Conservation (phyloP, 2,888 invertebrate genomes). For the Drosophila cracens region DNA sequence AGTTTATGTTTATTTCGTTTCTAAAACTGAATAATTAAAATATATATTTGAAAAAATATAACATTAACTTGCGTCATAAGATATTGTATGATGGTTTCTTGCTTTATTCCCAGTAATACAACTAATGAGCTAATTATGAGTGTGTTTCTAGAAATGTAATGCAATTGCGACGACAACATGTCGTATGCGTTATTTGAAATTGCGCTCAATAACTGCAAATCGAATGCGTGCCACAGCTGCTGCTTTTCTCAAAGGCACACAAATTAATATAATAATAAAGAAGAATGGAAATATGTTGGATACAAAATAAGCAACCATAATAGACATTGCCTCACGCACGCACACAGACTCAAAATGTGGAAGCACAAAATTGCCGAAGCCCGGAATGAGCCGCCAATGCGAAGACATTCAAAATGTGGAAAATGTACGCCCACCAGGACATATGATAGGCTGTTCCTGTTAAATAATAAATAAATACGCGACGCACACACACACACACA, state of each 20-base stretch:
- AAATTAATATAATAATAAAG: conserved; percentile 40
- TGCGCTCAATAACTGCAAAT: conserved; percentile 43
- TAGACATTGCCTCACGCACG: conserved; percentile 18
- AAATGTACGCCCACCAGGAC: conserved; percentile 59
- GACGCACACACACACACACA: conserved; percentile 31
- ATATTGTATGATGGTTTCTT: not conserved
- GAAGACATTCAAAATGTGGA: conserved; percentile 66
- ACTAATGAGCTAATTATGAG: not conserved
- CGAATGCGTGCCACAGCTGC: conserved; percentile 60
- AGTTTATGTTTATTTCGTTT: not conserved
- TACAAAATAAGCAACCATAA: conserved; percentile 18
- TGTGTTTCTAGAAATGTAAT: conserved; percentile 1
- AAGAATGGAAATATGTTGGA: conserved; percentile 15
- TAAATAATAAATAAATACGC: conserved; percentile 70
- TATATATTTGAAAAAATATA: not conserved
- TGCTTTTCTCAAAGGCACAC: conserved; percentile 31
- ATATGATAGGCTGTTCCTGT: conserved; percentile 67
- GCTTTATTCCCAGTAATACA: not conserved
- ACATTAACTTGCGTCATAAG: not conserved
- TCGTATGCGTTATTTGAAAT: conserved; percentile 40
- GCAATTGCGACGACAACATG: conserved; percentile 1
- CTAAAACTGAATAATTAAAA: not conserved
- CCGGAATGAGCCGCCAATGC: conserved; percentile 55
- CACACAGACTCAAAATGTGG: conserved; percentile 8
- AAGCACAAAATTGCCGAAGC: conserved; percentile 38